phyloP scores from a whole-genome alignment of 2,888 invertebrate species.

The Cosmorhoe ocellata region DNA sequence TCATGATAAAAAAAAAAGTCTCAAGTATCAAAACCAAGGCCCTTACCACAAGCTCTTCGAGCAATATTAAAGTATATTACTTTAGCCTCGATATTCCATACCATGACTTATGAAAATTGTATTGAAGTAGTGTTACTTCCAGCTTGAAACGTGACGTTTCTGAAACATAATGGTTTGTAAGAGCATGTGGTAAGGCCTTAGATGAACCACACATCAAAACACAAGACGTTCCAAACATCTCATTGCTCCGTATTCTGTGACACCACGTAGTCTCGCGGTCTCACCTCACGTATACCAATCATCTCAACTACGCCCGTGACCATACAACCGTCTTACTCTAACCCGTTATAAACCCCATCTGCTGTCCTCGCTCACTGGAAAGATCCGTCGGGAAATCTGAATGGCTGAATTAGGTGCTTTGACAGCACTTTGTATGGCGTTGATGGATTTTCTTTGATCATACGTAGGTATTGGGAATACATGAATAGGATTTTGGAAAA shows the following conservation, averaged over 20 bases:
- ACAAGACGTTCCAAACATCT: constrained; percentile 42
- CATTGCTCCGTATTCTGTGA: not conserved
- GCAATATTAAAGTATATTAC: no score
- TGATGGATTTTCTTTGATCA: constrained; percentile 74
- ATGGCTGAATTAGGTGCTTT: constrained; percentile 77
- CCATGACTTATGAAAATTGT: no score
- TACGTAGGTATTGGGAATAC: constrained; percentile 40
- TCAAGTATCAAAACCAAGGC: constrained; percentile 31
- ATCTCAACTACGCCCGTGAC: constrained; percentile 75
- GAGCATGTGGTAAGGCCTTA: no score
- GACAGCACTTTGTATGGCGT: constrained; percentile 71
- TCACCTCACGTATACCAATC: constrained; percentile 78
- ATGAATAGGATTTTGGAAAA: constrained; percentile 14
- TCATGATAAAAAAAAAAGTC: no score
- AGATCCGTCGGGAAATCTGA: constrained; percentile 78
- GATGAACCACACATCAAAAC: constrained; percentile 37
- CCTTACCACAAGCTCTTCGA: no score
- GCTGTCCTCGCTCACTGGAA: constrained; percentile 41
- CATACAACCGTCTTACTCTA: constrained; percentile 56
- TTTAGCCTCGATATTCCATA: no score
- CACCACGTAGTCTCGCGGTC: constrained; percentile 77
- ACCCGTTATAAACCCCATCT: constrained; percentile 26
- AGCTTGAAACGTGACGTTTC: no score
- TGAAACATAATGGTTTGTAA: no score
- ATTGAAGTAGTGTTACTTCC: no score